Evolutionary conservation across 1,140 invertebrate species (phyloP), one percentile per base, ranked within the genome.

Genomic region (Dendrolimus punctatus): DNA sequence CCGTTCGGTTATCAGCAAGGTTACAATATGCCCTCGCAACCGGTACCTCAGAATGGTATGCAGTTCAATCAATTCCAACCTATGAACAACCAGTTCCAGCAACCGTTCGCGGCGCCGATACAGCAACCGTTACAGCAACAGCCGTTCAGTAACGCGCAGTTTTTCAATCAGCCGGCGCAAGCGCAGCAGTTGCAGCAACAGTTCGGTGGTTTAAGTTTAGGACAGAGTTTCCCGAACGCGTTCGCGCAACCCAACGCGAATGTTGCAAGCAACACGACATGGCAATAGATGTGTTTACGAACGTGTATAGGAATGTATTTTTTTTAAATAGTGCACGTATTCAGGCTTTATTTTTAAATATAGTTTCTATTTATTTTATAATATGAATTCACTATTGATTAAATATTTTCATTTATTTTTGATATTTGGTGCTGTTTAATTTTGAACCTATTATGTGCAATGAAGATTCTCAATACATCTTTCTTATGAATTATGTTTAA

Each of bases 211-310:
- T 57, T 85, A 36, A 82, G 63, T 53, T 66, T 85, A 81, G 78
- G 79, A 5, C 82, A 85, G 56, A 69, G 51, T 62, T 85, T 85
- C 46, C 71, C 77, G 8, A 79, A 58, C 43, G 66, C 72, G 23
- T 83, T 81, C 53, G 49, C 64, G 47, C 69, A 71, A 37, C 76
- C 64, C 6, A 85, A 85, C 50, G 62, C 64, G 39, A 85, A 85
- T 49, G 72, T 84, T 41, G 73, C 79, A 8, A 81, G 78, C 52
- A 85, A 80, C 55, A 60, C 71, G 8, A 78, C 80, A 44, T 85
- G 82, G 82, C 82, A 85, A 61, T 85, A 82, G 54, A 49, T 9
- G 6, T 8, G 2, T 37, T 48, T 40, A 53, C 8, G 8, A 36
- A 6, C 46, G 8, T 37, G 4, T 36, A 23, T 23, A 23, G 23